phyloP scores from a whole-genome alignment of 2,888 invertebrate species.

The Caenorhabditis virilis region DNA sequence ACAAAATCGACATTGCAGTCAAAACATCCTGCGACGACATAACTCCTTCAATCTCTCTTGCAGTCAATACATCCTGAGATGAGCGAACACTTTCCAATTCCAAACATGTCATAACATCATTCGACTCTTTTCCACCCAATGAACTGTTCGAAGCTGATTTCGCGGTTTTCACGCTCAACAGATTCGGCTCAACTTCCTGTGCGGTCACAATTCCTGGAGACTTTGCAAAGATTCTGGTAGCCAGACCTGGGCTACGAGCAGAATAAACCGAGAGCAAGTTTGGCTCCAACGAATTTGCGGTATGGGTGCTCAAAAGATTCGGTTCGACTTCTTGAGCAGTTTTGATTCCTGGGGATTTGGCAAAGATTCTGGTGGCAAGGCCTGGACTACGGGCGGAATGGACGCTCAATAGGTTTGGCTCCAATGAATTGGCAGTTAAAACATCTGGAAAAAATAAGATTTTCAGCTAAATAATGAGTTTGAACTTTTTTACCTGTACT shows the following conservation, averaged over 20 bases:
- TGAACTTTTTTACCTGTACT: too few species aligned
- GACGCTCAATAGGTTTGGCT: slow-evolving; percentile 20
- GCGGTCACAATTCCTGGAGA: slow-evolving; percentile 18
- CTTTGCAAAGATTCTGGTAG: slow-evolving; percentile 5
- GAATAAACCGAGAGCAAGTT: slow-evolving; percentile 19
- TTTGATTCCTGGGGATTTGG: slow-evolving; percentile 5
- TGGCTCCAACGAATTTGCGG: slow-evolving; percentile 30
- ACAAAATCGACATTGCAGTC: slow-evolving; percentile 5
- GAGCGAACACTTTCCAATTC: slow-evolving; percentile 5
- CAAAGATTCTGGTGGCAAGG: slow-evolving; percentile 1
- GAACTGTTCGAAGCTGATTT: slow-evolving; percentile 7
- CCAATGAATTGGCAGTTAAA: slow-evolving; percentile 22
- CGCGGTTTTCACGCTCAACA: slow-evolving; percentile 24
- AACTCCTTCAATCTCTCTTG: slow-evolving; percentile 10
- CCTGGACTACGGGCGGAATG: slow-evolving; percentile 10
- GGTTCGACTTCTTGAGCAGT: slow-evolving; percentile 24
- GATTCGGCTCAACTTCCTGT: slow-evolving; percentile 29
- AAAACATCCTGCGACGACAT: slow-evolving; percentile 30
- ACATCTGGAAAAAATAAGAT: too few species aligned
- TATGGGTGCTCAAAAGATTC: slow-evolving; percentile 16
- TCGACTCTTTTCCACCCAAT: neutral
- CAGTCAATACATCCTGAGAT: slow-evolving; percentile 8
- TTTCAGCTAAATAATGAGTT: too few species aligned
- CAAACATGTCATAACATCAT: slow-evolving; percentile 1
- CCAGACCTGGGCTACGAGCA: slow-evolving; percentile 7